phyloP scores from a whole-genome alignment of 2,797 vertebrate species.

The Bothrops alternatus region DNA sequence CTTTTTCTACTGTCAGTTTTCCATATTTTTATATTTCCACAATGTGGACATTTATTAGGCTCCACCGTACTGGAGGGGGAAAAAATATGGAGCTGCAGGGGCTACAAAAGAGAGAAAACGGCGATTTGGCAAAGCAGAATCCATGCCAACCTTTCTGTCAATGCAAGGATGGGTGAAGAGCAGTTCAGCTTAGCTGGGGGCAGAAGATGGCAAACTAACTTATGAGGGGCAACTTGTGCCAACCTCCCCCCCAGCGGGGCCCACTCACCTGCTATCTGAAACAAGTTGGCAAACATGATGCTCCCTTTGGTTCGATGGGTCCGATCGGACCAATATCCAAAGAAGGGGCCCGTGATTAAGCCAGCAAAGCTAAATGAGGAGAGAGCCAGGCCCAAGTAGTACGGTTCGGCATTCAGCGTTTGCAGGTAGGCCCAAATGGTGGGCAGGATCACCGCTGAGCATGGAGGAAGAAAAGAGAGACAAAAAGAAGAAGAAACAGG shows the following conservation, averaged over 20 bases:
- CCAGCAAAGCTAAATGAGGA: slow-evolving; percentile 84
- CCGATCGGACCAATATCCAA: slow-evolving; percentile 80
- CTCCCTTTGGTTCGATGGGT: slow-evolving; percentile 77
- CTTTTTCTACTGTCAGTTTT: too few species aligned
- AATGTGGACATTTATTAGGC: too few species aligned
- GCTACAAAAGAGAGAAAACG: too few species aligned
- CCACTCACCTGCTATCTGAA: slow-evolving; percentile 79
- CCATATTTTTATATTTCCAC: too few species aligned
- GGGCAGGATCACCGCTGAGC: slow-evolving; percentile 81
- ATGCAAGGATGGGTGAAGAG: too few species aligned
- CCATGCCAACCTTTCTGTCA: too few species aligned
- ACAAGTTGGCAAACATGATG: slow-evolving; percentile 80
- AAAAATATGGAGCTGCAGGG: too few species aligned
- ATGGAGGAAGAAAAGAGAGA: background rate
- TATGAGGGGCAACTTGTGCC: background rate
- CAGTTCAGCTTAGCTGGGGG: too few species aligned
- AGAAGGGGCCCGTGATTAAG: slow-evolving; percentile 77
- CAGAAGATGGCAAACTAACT: background rate
- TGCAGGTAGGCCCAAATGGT: slow-evolving; percentile 85
- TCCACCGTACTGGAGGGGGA: too few species aligned
- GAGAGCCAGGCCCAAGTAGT: slow-evolving; percentile 80
- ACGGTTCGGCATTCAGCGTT: slow-evolving; percentile 75
- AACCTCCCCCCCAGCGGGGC: background rate
- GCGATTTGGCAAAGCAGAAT: too few species aligned
- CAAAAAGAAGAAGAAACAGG: too few species aligned